A percentile compares a stretch with the other conserved stretches of the same genome.
Conservation (phyloP, 1,140 invertebrate species). For the Antheraea pernyi region DNA sequence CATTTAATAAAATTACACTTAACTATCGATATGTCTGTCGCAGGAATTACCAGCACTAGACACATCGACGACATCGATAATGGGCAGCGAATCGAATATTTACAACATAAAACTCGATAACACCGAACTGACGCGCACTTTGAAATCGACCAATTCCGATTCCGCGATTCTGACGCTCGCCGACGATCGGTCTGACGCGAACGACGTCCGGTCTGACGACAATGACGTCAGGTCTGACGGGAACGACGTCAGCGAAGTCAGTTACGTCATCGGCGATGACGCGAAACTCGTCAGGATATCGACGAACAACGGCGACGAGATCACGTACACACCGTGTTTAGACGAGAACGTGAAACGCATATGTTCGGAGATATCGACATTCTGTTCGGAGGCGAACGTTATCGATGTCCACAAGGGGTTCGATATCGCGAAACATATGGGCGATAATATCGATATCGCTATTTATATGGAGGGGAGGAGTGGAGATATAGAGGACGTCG, state of each 20-base stretch:
- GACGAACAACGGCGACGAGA: conserved; percentile 59
- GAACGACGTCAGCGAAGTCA: conserved; percentile 29
- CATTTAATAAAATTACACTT: background rate
- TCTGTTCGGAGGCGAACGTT: conserved; percentile 36
- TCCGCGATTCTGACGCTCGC: conserved; percentile 55
- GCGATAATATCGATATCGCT: conserved; percentile 50
- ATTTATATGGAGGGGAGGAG: conserved; percentile 50
- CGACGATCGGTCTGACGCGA: conserved; percentile 5
- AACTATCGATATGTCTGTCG: conserved; percentile 20
- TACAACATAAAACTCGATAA: conserved; percentile 56
- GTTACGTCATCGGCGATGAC: conserved; percentile 58
- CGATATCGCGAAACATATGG: conserved; percentile 36
- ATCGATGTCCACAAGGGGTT: conserved; percentile 30
- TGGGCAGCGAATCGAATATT: conserved; percentile 74
- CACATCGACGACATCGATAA: conserved; percentile 68
- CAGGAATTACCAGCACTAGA: conserved; percentile 54
- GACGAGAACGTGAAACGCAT: conserved; percentile 58
- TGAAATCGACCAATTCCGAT: conserved; percentile 70
- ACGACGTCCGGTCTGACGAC: background rate
- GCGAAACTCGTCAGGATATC: conserved; percentile 57
- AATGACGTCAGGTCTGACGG: conserved; percentile 17
- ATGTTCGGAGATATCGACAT: conserved; percentile 58
- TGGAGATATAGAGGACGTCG: conserved; percentile 34
- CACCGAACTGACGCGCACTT: conserved; percentile 22
- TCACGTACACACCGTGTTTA: conserved; percentile 22